Percentiles rank a stretch among this genome's conserved stretches.
Conservation (phyloP, 2,797 vertebrate genomes). For the Semaprochilodus insignis region DNA sequence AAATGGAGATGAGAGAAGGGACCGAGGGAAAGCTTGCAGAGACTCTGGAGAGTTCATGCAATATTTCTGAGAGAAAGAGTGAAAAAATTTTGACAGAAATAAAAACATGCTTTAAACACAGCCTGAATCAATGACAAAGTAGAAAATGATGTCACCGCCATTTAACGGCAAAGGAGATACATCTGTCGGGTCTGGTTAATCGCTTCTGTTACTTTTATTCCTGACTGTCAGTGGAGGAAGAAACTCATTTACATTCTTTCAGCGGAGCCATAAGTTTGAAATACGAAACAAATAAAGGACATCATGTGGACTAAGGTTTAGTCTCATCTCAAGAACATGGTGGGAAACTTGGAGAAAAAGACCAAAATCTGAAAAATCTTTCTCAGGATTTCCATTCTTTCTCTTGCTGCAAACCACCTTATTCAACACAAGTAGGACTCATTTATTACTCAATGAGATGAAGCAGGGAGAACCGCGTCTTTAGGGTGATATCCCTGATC, state of each 20-base stretch:
- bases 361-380: not conserved
- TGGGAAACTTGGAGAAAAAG: not conserved
- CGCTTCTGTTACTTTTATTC: slow-evolving; percentile 5
- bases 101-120: slow-evolving; percentile 27
- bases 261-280: not conserved
- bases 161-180: not conserved
- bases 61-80: slow-evolving; percentile 58
- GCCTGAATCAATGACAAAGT: slow-evolving; percentile 50
- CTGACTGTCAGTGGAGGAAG: not conserved
- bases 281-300: not conserved
- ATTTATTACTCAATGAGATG: not conserved
- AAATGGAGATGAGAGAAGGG: slow-evolving; percentile 64
- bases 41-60: slow-evolving; percentile 46
- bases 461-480: slow-evolving; percentile 8
- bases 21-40: slow-evolving; percentile 62
- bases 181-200: slow-evolving; percentile 26
- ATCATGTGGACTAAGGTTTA: not conserved
- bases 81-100: slow-evolving; percentile 37
- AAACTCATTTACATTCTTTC: slow-evolving; percentile 6
- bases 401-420: not conserved
- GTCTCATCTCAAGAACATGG: not conserved
- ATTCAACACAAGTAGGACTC: not conserved
- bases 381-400: not conserved
- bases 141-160: slow-evolving; percentile 10
- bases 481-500: not conserved